Base-by-base conservation (phyloP, 1,140 invertebrate genomes). In the Xylocopa sonorina region DNA sequence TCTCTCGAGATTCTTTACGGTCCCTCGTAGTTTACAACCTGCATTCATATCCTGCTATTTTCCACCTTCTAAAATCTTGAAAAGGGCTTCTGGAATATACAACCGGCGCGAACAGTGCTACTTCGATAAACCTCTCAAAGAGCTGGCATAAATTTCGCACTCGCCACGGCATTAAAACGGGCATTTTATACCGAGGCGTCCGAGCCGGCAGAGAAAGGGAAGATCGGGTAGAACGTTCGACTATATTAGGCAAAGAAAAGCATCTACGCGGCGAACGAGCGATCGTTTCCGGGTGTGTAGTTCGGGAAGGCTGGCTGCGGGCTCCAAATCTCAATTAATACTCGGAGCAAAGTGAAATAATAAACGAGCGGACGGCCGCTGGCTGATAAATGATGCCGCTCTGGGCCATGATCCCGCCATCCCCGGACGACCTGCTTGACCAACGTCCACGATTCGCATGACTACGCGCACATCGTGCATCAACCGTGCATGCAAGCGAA, bases 281-380 rank as follows among this genome's bases (percentile, higher is more conserved):
- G 48, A 32, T 53, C 66, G 58, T 78, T 73, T 79, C 76, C 66
- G 75, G 66, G 51, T 78, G 60, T 16, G 43, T n/a, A 41, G 43
- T 34, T 69, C 58, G 50, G 38, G 57, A 53, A 64, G 62, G 6
- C 24, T 68, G 76, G 68, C 64, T 76, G 63, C 58, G 41, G 79
- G 73, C 74, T 72, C 64, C 74, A 60, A 86, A 85, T 86, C 80
- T 74, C 75, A 81, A 86, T 86, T 85, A 85, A 85, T 82, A 69
- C 64, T 68, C 32, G 66, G n/a, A n/a, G 53, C 64, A 82, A 85
- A 85, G 71, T 79, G 83, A 85, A 85, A 86, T 79, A 76, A 82
- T 82, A 78, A 74, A 81, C 83, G 73, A 85, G 43, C 34, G 55
- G 43, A 27, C 50, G 46, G 27, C 60, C 62, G 67, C 58, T 60